Evolutionary conservation across 2,888 invertebrate species (phyloP).

Genomic region (Oligia strigilis): DNA sequence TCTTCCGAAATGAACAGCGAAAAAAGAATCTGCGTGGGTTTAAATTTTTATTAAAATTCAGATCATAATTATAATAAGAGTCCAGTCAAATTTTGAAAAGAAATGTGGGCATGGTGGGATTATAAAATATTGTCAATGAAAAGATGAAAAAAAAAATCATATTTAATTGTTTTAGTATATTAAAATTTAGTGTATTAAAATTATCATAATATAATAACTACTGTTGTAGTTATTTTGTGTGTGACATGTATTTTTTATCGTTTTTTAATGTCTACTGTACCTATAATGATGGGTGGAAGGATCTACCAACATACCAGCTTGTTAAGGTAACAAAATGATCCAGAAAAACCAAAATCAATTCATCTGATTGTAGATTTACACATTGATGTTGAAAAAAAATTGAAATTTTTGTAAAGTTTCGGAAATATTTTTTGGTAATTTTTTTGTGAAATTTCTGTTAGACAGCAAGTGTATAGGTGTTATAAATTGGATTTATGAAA

Average conservation of each 20-base stretch:
- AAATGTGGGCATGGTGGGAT: constrained; percentile 68
- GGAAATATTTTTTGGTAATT: neutral
- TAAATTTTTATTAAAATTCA: constrained; percentile 21
- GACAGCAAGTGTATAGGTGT: constrained; percentile 27
- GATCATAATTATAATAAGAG: constrained; percentile 4
- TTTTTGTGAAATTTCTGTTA: constrained; percentile 67
- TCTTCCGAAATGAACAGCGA: constrained; percentile 3
- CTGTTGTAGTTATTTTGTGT: constrained; percentile 83
- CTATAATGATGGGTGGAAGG: constrained; percentile 91
- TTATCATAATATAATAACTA: constrained; percentile 66
- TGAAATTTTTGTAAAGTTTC: neutral
- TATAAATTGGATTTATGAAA: neutral
- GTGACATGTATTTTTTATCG: constrained; percentile 90
- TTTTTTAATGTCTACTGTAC: constrained; percentile 90
- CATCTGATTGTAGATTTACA: constrained; percentile 88
- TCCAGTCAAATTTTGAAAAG: constrained; percentile 26
- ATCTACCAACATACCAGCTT: constrained; percentile 92
- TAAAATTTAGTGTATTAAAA: constrained; percentile 29
- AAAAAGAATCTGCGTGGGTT: constrained; percentile 50
- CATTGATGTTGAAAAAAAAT: constrained; percentile 71
- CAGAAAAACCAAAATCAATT: constrained; percentile 79
- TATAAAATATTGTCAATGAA: constrained; percentile 27
- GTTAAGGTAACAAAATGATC: constrained; percentile 90
- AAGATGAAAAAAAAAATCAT: neutral
- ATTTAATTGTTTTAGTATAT: constrained; percentile 28